Evolutionary conservation across 2,888 invertebrate species (phyloP), one percentile per base, ranked within the genome.

Genomic region (Acronicta aceris): DNA sequence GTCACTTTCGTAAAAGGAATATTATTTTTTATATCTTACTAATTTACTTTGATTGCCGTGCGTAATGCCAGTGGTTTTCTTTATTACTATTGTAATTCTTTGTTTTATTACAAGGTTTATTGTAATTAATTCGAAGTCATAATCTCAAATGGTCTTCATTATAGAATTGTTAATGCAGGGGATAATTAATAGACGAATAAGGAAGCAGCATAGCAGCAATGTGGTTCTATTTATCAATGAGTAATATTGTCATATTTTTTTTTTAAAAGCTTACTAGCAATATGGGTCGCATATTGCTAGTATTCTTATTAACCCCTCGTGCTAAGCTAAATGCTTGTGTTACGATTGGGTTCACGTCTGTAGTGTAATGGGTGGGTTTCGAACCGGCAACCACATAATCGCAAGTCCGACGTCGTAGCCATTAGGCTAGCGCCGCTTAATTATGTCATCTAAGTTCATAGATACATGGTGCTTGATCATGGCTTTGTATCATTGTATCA

Each of bases 131-230:
- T 43, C 51, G 15, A 52, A 56, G n/a, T 33, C 43, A 9, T 40
- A 46, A 45, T 59, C 55, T 48, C 47, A 59, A 55, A 65, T 59
- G 66, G 68, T 27, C 16, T 52, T 72, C 17, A 58, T 50, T 61
- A 58, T 53, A 10, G 46, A 45, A 47, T 42, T 30, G 47, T 52
- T 40, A 53, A 41, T 57, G 50, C 33, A 64, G 43, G 21, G 51
- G 45, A 43, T 54, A 45, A 56, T 46, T 57, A 55, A 58, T 40
- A 40, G 15, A 10, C 17, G 27, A 54, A 53, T 62, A 43, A 58
- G 76, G 73, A 72, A 74, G 47, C 17, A 16, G 8, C 17, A 33
- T 49, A 27, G 12, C 36, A 40, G 49, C 13, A 41, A 40, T 21
- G 46, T 43, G 43, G 38, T 36, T 43, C 47, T 45, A 51, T 42